A percentile compares a stretch with the other conserved stretches of the same genome.
Conservation (phyloP, 2,888 invertebrate species). For the Cyclophora albipunctata region DNA sequence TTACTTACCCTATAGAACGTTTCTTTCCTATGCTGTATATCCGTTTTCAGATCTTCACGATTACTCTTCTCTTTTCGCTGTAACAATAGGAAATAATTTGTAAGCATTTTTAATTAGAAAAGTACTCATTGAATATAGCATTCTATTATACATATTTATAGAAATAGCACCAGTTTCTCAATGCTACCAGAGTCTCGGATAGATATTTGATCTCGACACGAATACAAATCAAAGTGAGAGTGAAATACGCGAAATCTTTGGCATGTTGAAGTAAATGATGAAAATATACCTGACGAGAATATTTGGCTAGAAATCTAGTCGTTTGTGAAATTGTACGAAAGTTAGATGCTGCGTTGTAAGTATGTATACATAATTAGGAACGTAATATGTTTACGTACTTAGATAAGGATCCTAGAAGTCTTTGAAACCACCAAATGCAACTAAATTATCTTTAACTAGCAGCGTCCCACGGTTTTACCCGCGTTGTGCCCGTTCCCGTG, state of each 20-base stretch:
- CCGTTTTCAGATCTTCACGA: constrained; percentile 65
- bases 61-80: constrained; percentile 66
- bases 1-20: constrained; percentile 63
- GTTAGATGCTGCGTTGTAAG: too few relatives aligned
- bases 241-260: too few relatives aligned
- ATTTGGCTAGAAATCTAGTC: too few relatives aligned
- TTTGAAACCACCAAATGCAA: too few relatives aligned
- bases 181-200: too few relatives aligned
- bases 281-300: background rate
- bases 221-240: background rate
- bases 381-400: too few relatives aligned
- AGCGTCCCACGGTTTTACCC: too few relatives aligned
- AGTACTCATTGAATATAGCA: background rate
- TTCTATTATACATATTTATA: background rate
- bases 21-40: constrained; percentile 70
- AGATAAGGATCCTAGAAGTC: too few relatives aligned
- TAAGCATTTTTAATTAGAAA: background rate
- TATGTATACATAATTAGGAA: too few relatives aligned
- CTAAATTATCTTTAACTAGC: too few relatives aligned
- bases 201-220: background rate
- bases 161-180: background rate
- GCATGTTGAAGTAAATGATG: background rate
- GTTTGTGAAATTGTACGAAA: too few relatives aligned
- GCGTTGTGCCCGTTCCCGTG: too few relatives aligned
- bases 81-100: constrained; percentile 38